phyloP scores from a whole-genome alignment of 2,888 invertebrate species.

The Odontocolon sp. region DNA sequence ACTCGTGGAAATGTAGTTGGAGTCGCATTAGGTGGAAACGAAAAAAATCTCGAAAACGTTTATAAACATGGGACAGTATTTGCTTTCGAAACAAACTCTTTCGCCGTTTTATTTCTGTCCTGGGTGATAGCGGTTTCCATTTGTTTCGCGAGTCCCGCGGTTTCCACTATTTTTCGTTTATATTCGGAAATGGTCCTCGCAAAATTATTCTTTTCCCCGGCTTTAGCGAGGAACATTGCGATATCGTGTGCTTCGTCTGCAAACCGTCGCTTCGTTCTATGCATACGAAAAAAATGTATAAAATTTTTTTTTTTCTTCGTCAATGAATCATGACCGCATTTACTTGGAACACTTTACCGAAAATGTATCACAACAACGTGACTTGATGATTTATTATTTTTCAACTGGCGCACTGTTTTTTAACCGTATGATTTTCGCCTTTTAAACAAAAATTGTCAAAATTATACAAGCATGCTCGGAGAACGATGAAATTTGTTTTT shows the following conservation, averaged over 20 bases:
- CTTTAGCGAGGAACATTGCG: background rate
- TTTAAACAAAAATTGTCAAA: constrained; percentile 42
- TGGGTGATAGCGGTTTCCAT: constrained; percentile 24
- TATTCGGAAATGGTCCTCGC: constrained; percentile 18
- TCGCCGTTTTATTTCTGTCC: background rate
- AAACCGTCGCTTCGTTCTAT: background rate
- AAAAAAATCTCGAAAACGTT: constrained; percentile 31
- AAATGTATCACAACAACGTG: background rate
- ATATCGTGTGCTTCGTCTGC: constrained; percentile 16
- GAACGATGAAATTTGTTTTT: constrained; percentile 13
- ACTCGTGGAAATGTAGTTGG: background rate
- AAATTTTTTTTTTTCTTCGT: background rate
- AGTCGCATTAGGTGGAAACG: constrained; percentile 13
- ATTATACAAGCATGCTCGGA: constrained; percentile 40
- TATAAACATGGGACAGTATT: constrained; percentile 15
- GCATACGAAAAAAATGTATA: background rate
- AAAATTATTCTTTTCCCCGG: constrained; percentile 11
- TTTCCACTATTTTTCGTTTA: constrained; percentile 31
- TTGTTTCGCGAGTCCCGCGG: background rate
- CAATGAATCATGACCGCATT: background rate
- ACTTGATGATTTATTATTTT: no score
- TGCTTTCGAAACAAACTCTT: constrained; percentile 26
- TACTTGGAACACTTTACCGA: constrained; percentile 38
- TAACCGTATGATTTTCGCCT: no score
- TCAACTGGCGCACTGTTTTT: no score